phyloP scores from a whole-genome alignment of 1,140 invertebrate genomes.

The Drosophila funebris region DNA sequence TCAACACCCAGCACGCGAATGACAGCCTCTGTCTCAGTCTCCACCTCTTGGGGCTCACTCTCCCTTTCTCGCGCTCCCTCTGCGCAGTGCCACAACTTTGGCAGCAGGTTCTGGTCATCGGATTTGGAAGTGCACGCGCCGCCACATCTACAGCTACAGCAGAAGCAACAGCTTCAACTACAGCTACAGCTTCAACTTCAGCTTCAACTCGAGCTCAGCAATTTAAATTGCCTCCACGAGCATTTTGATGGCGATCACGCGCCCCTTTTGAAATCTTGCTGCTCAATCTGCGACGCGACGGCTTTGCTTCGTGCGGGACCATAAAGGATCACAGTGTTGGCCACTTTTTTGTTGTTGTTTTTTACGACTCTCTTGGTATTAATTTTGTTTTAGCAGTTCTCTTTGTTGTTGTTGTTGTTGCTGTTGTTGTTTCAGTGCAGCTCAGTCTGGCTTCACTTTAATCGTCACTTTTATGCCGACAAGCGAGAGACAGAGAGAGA shows the following conservation, averaged over 20 bases:
- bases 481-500: conserved; percentile 12
- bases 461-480: conserved; percentile 53
- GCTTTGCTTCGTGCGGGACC: conserved; percentile 37
- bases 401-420: conserved; percentile 30
- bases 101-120: conserved; percentile 29
- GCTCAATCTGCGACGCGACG: conserved; percentile 53
- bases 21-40: conserved; percentile 6
- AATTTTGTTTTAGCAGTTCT: conserved; percentile 65
- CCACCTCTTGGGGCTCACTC: background rate
- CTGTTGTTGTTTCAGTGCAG: conserved; percentile 13
- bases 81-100: background rate
- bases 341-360: conserved; percentile 25
- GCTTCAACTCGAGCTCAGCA: conserved; percentile 53
- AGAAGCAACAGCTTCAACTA: background rate
- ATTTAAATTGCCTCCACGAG: conserved; percentile 80
- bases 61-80: background rate
- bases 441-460: conserved; percentile 37
- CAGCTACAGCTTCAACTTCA: conserved; percentile 4
- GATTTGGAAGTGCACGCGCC: conserved; percentile 26
- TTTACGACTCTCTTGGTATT: conserved; percentile 72
- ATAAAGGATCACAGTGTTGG: conserved; percentile 48
- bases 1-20: conserved; percentile 53
- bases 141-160: background rate
- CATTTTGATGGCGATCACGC: conserved; percentile 81
- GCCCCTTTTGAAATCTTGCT: conserved; percentile 69